These are phyloP conservation scores for Cydia strobilella DNA, from an alignment of 1,140 invertebrate genomes.

Conservation along the genomic window DNA sequence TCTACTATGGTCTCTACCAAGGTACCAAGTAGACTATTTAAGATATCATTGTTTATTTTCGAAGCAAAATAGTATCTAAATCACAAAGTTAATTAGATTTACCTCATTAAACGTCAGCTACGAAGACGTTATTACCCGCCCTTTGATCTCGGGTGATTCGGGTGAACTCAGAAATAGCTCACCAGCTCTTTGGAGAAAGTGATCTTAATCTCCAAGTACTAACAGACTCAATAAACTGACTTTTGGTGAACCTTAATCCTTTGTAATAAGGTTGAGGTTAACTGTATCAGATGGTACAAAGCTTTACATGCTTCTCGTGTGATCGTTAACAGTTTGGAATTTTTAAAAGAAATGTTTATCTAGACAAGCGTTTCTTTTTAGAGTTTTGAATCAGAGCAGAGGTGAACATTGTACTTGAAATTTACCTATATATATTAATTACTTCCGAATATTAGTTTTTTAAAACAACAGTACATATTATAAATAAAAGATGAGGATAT, in stretches of 20 bases:
- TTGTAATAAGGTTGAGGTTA: not conserved
- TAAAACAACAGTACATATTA: too few species aligned
- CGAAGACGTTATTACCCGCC: slow-evolving; percentile 12
- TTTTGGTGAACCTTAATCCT: not conserved
- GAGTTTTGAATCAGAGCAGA: not conserved
- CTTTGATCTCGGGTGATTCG: slow-evolving; percentile 22
- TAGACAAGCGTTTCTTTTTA: not conserved
- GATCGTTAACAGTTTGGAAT: not conserved
- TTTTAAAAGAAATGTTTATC: slow-evolving; percentile 3
- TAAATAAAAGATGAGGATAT: too few species aligned
- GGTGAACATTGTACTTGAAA: too few species aligned
- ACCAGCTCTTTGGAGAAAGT: slow-evolving; percentile 13
- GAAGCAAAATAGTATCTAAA: not conserved
- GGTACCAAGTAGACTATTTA: too few species aligned
- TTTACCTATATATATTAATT: too few species aligned
- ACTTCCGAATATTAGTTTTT: too few species aligned
- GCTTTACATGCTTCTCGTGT: not conserved
- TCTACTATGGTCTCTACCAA: too few species aligned
- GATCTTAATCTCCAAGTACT: slow-evolving; percentile 24
- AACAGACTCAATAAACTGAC: not conserved
- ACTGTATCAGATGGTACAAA: not conserved
- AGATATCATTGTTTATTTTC: not conserved
- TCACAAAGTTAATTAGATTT: not conserved
- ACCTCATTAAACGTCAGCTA: slow-evolving; percentile 12
- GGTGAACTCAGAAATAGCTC: slow-evolving; percentile 10